Percentiles rank a stretch among this genome's conserved stretches.
phyloP scores from a whole-genome alignment of 2,888 invertebrate genomes.

The Cyaniris semiargus region DNA sequence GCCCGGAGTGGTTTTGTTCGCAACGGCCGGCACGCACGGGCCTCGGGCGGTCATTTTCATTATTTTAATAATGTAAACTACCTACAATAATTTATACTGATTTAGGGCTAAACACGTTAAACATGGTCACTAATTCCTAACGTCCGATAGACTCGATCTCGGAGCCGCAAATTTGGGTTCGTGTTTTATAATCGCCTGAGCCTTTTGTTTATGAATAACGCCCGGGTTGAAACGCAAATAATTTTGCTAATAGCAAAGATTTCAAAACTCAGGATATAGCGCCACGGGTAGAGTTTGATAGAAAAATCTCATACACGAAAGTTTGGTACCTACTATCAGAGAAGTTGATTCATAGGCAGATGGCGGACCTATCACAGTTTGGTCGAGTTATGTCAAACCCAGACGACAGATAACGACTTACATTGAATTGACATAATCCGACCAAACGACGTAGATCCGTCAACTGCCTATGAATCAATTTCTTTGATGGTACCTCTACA shows the following conservation, averaged over 20 bases:
- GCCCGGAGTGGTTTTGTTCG: slow-evolving; percentile 79
- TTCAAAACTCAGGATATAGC: no score
- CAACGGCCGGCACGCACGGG: slow-evolving; percentile 78
- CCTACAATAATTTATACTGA: slow-evolving; percentile 81
- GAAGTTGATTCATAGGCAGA: no score
- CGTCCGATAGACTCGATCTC: not conserved
- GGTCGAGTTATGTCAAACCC: no score
- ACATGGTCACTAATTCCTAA: slow-evolving; percentile 48
- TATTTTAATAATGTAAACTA: slow-evolving; percentile 81
- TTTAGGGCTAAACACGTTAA: slow-evolving; percentile 80
- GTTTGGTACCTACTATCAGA: no score
- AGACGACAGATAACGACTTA: no score
- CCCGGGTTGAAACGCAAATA: not conserved
- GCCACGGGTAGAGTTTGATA: no score
- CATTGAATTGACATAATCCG: no score
- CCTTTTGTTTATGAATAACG: not conserved
- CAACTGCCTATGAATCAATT: no score
- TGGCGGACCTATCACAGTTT: no score
- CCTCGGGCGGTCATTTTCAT: slow-evolving; percentile 78
- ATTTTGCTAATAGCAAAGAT: not conserved
- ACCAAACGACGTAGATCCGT: no score
- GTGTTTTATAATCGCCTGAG: not conserved
- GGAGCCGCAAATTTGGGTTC: slow-evolving; percentile 6
- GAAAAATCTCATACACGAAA: no score
- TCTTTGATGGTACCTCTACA: no score